A percentile compares a stretch with the other conserved stretches of the same genome.
Conservation (phyloP, 2,797 vertebrate genomes). For the Enteromius mattozi region DNA sequence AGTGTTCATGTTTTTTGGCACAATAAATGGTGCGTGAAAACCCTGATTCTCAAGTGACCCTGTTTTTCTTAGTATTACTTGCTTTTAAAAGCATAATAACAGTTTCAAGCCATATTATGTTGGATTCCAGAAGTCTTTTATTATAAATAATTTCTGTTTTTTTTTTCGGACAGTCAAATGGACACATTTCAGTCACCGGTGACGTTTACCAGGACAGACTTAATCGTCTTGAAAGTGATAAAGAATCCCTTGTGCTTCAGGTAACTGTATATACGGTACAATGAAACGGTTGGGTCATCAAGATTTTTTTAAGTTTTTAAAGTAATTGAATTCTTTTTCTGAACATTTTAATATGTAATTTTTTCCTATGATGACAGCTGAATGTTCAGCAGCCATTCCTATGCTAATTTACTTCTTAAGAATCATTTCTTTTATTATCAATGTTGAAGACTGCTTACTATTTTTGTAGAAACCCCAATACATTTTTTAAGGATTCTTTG, state of each 20-base stretch:
- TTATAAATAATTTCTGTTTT: no score
- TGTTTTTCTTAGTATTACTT: background rate
- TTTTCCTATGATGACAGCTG: background rate
- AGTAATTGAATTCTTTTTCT: background rate
- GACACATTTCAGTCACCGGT: slow-evolving; percentile 86
- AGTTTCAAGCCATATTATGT: background rate
- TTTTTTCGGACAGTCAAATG: slow-evolving; percentile 84
- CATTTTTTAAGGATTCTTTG: background rate
- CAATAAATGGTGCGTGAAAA: slow-evolving; percentile 43
- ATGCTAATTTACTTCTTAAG: background rate
- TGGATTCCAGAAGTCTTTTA: background rate
- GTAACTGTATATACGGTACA: slow-evolving; percentile 68
- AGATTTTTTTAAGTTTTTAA: background rate
- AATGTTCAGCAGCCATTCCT: background rate
- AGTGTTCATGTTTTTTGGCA: slow-evolving; percentile 72
- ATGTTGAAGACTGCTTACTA: background rate
- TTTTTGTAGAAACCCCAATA: background rate
- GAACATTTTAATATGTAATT: background rate
- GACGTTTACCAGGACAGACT: slow-evolving; percentile 96
- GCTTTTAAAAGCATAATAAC: background rate
- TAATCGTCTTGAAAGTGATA: slow-evolving; percentile 91
- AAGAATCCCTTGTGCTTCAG: slow-evolving; percentile 97
- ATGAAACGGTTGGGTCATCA: background rate
- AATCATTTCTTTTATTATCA: background rate
- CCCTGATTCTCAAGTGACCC: slow-evolving; percentile 1